Conservation (phyloP, 1,140 invertebrate species). For the Xylocopa sonorina region DNA sequence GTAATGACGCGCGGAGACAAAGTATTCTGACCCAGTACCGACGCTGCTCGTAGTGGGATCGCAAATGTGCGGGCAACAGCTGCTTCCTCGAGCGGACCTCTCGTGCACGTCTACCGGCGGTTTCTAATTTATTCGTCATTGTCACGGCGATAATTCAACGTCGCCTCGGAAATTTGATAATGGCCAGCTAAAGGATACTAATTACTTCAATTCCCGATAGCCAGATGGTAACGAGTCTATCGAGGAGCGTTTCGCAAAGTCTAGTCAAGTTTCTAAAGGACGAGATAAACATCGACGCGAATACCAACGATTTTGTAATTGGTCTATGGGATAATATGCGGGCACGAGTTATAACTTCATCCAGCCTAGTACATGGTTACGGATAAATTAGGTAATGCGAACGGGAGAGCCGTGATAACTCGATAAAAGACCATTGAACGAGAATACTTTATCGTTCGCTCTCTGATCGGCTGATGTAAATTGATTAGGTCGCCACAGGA, state of each 20-base stretch:
- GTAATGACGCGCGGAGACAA: conserved; percentile 17
- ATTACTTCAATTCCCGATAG: background rate
- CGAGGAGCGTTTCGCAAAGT: conserved; percentile 30
- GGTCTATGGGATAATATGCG: conserved; percentile 9
- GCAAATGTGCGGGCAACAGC: conserved; percentile 7
- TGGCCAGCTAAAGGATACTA: background rate
- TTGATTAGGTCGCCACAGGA: conserved; percentile 36
- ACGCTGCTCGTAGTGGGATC: background rate
- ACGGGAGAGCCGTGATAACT: conserved; percentile 26
- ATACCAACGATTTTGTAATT: conserved; percentile 43
- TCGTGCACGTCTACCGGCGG: too few species aligned
- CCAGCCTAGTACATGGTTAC: background rate
- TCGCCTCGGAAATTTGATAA: background rate
- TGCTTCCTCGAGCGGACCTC: too few species aligned
- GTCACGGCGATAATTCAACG: background rate
- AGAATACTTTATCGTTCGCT: conserved; percentile 22
- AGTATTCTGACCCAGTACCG: background rate
- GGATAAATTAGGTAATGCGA: background rate
- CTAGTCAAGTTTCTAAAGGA: conserved; percentile 28
- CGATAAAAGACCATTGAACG: conserved; percentile 10
- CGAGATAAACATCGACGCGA: conserved; percentile 46
- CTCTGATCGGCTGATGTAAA: conserved; percentile 41
- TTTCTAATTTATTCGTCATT: conserved; percentile 16
- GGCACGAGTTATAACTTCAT: conserved; percentile 56
- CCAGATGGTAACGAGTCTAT: background rate